Conservation (phyloP, 2,113 vertebrate species). For the Anoura caudifer region DNA sequence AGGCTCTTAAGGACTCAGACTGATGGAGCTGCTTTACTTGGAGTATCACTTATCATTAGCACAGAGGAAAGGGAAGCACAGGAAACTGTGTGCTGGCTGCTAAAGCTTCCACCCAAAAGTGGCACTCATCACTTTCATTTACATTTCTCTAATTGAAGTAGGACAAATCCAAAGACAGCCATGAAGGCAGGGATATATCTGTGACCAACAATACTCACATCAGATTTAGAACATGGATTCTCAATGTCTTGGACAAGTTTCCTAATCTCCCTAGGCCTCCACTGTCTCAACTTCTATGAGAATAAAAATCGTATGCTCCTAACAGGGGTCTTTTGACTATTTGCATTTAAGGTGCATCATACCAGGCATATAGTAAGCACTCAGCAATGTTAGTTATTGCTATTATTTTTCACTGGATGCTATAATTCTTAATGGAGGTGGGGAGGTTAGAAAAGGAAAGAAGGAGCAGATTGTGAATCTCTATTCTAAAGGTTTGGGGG, state of each 20-base stretch:
- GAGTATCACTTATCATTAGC: fast-evolving
- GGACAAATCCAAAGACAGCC: neutral
- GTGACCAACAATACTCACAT: neutral
- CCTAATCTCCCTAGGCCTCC: neutral
- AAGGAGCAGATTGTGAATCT: neutral
- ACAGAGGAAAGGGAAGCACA: no score
- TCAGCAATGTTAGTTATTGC: no score
- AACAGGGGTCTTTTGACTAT: no score
- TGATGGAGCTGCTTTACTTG: neutral
- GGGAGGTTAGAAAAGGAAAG: neutral
- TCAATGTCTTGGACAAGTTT: neutral
- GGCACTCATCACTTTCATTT: neutral
- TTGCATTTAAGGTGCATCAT: no score
- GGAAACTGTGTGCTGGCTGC: neutral
- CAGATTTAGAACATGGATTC: neutral
- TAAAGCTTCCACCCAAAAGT: neutral
- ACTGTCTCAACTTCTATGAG: neutral
- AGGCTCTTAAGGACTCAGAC: neutral
- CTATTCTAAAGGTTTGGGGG: neutral
- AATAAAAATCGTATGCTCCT: neutral
- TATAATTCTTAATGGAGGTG: neutral
- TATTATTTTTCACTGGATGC: neutral
- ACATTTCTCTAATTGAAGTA: neutral
- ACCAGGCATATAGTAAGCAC: neutral
- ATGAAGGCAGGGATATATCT: neutral